Conservation (phyloP, 1,140 invertebrate genomes). For the Apis dorsata region DNA sequence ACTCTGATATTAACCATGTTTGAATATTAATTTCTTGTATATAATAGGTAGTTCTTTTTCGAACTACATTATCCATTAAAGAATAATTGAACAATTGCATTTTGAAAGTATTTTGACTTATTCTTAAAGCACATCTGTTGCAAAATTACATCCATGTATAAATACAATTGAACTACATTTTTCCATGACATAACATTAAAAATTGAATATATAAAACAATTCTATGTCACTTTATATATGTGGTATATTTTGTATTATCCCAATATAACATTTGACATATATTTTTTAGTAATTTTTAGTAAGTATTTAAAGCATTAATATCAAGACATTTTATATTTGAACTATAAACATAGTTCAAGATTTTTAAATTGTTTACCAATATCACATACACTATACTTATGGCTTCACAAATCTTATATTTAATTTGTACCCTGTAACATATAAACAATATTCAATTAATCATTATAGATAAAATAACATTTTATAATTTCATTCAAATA, state of each 20-base stretch:
- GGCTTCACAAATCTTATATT: constrained; percentile 1
- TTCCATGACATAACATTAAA: constrained; percentile 50
- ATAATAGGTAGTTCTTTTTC: constrained; percentile 62
- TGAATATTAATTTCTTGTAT: constrained; percentile 66
- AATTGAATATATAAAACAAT: constrained; percentile 25
- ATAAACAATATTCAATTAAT: constrained; percentile 43
- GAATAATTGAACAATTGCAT: constrained; percentile 74
- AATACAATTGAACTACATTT: constrained; percentile 55
- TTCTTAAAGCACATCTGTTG: constrained; percentile 71
- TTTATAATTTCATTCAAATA: background rate
- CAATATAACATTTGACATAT: constrained; percentile 74
- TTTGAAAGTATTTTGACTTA: constrained; percentile 71
- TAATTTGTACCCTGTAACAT: constrained; percentile 48
- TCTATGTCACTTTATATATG: constrained; percentile 20
- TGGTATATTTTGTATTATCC: constrained; percentile 66
- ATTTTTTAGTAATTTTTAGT: constrained; percentile 64
- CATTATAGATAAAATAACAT: background rate
- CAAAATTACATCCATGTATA: constrained; percentile 76
- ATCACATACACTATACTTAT: constrained; percentile 36
- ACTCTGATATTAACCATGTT: constrained; percentile 65
- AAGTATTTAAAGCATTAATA: constrained; percentile 29
- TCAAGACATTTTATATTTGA: constrained; percentile 36
- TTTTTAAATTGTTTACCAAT: background rate
- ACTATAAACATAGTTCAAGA: background rate
- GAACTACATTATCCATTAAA: constrained; percentile 77